These are phyloP conservation scores for Drosophila paulistorum DNA, from an alignment of 1,140 invertebrate genomes.

Conservation along the genomic window DNA sequence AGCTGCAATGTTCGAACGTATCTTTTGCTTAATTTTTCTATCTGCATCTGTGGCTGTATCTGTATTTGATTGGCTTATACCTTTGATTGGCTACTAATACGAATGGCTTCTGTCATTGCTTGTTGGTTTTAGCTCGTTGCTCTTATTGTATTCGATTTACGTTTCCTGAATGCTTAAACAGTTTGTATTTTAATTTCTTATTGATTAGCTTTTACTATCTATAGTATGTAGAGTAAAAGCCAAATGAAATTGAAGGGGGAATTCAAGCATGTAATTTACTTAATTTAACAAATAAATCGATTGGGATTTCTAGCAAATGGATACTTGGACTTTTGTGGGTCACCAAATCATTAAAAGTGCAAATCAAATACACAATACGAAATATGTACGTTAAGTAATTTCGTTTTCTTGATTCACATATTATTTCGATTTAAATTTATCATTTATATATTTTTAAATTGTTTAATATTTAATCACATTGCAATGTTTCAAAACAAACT, in stretches of 20 bases:
- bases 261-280: constrained; percentile 41
- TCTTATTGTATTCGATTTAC: background rate
- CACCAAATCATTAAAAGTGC: background rate
- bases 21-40: background rate
- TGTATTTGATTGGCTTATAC: constrained; percentile 25
- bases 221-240: background rate
- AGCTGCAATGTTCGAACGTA: constrained; percentile 20
- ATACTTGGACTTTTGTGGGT: background rate
- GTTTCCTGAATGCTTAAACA: constrained; percentile 16
- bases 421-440: too few relatives aligned
- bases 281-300: constrained; percentile 18
- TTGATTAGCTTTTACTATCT: constrained; percentile 30
- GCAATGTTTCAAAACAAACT: too few relatives aligned
- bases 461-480: too few relatives aligned
- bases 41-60: background rate
- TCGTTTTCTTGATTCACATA: background rate
- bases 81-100: constrained; percentile 56
- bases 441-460: too few relatives aligned
- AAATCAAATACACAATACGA: background rate
- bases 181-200: constrained; percentile 45
- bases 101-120: constrained; percentile 43
- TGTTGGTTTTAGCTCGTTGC: background rate
- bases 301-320: constrained; percentile 1
- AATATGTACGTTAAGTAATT: background rate
- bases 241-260: constrained; percentile 18